phyloP scores from a whole-genome alignment of 2,113 vertebrate species.

The Hyperopisus bebe region DNA sequence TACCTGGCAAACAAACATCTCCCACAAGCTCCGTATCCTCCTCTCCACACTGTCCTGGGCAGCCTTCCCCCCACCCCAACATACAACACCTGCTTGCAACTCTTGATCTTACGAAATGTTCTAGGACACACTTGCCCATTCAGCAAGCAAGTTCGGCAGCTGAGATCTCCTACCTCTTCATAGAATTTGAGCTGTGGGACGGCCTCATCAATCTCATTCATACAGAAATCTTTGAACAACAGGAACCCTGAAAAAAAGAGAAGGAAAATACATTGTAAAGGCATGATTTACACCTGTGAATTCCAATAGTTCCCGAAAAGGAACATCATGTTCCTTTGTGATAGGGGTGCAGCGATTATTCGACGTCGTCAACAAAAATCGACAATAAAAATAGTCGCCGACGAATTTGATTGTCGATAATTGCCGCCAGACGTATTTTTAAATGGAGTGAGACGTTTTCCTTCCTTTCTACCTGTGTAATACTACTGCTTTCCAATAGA shows the following conservation, averaged over 20 bases:
- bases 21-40: neutral
- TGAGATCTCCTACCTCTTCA: constrained; percentile 74
- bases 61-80: neutral
- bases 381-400: too few relatives aligned
- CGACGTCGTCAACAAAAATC: too few relatives aligned
- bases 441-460: too few relatives aligned
- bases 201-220: constrained; percentile 89
- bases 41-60: neutral
- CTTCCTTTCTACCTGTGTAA: too few relatives aligned
- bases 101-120: neutral
- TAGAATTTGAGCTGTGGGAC: constrained; percentile 97
- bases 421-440: too few relatives aligned
- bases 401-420: too few relatives aligned
- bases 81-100: neutral
- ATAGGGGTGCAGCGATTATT: too few relatives aligned
- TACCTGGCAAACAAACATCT: neutral
- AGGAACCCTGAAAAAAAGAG: constrained; percentile 73
- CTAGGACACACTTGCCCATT: neutral
- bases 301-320: neutral
- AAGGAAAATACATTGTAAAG: neutral
- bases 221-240: constrained; percentile 93
- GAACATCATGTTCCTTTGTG: too few relatives aligned
- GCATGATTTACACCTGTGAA: neutral
- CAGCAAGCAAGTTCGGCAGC: neutral
- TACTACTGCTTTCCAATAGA: too few relatives aligned